Evolutionary conservation across 30 jellyfish, hydroid and myxozoan genomes (phyloP), one percentile per base, ranked within the genome.

Genomic region (Rhopilema esculentum): DNA sequence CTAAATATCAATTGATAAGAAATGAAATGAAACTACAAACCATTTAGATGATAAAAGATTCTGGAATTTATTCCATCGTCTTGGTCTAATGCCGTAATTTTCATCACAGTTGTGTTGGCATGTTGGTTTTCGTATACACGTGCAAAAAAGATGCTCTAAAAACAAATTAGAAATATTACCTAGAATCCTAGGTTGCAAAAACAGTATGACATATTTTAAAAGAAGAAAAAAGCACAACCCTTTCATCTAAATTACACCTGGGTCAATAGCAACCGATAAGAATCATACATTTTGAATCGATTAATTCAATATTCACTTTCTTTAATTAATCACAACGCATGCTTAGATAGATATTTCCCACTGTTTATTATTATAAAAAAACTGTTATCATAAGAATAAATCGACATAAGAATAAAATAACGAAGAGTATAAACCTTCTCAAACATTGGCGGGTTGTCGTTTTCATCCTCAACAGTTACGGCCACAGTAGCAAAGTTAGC

Each of bases 361-460:
- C n/a, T n/a, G n/a, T n/a, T n/a, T n/a, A n/a, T n/a, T n/a, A n/a
- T n/a, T n/a, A n/a, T n/a, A n/a, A n/a, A n/a, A n/a, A n/a, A n/a
- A n/a, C n/a, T n/a, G n/a, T n/a, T n/a, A n/a, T n/a, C n/a, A n/a
- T n/a, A n/a, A n/a, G n/a, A n/a, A n/a, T n/a, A n/a, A n/a, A n/a
- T n/a, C n/a, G n/a, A 66, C 32, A 23, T 16, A 66, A 66, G 17
- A 40, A 8, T 72, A 24, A 17, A 72, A 6, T 17, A 19, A 33
- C 48, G 31, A 49, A 75, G 31, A 75, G 8, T 22, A 75, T n/a
- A 4, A 18, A 50, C 88, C 89, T 86, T 21, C 21, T 40, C 40
- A 68, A 93, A 93, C 21, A 24, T 25, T 16, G 98, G 98, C 2
- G 82, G 67, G 30, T 87, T 87, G 32, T 93, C 98, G 70, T 93